Percentiles rank a stretch among this genome's conserved stretches.
Evolutionary conservation across 2,888 invertebrate species (phyloP).

Genomic region (Ectemnius cavifrons): DNA sequence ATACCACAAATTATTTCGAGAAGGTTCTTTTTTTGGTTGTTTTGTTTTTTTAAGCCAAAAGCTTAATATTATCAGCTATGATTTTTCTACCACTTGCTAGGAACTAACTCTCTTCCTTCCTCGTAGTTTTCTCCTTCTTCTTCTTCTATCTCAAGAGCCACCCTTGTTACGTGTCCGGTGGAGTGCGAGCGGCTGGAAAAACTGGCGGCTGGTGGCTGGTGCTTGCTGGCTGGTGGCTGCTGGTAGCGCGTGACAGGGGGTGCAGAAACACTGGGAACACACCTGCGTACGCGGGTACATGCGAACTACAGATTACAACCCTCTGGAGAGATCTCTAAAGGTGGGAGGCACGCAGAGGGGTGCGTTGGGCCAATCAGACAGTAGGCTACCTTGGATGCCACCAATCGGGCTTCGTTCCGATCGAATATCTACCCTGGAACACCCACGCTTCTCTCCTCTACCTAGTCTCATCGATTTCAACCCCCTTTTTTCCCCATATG

Average conservation of each 20-base stretch:
- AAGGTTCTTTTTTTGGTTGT: too few relatives aligned
- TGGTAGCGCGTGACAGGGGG: constrained; percentile 51
- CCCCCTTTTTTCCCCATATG: constrained; percentile 30
- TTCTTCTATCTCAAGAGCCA: background rate
- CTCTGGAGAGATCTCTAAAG: background rate
- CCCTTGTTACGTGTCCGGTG: background rate
- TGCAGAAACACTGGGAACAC: constrained; percentile 53
- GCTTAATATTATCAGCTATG: too few relatives aligned
- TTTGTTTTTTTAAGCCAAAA: too few relatives aligned
- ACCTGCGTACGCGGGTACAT: constrained; percentile 45
- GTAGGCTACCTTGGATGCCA: constrained; percentile 27
- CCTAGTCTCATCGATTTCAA: constrained; percentile 60
- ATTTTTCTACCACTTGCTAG: too few relatives aligned
- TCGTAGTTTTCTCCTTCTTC: too few relatives aligned
- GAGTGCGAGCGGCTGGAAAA: constrained; percentile 6
- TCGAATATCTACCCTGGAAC: constrained; percentile 53
- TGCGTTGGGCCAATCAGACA: constrained; percentile 36
- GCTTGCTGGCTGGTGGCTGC: constrained; percentile 23
- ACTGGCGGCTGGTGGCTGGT: background rate
- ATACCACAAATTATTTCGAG: too few relatives aligned
- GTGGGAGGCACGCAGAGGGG: constrained; percentile 26
- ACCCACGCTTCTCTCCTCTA: constrained; percentile 60
- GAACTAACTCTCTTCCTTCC: too few relatives aligned
- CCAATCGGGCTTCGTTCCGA: constrained; percentile 44
- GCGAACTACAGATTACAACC: constrained; percentile 29